Conservation (phyloP, 2,113 vertebrate species). For the Cardinalis cardinalis region DNA sequence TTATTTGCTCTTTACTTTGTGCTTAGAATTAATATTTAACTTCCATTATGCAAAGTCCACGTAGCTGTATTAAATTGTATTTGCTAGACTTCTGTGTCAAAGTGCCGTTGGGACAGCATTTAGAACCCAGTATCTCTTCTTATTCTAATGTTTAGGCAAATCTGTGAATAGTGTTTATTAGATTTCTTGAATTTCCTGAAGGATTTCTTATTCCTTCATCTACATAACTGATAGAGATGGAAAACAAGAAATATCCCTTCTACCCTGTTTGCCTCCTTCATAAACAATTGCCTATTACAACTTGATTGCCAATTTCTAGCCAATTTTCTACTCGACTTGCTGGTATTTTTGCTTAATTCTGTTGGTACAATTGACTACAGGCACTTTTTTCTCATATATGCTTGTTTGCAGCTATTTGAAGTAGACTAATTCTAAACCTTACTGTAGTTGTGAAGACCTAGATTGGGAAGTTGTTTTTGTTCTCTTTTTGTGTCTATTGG, state of each 20-base stretch:
- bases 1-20: slow-evolving; percentile 40
- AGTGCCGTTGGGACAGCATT: background rate
- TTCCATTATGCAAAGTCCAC: slow-evolving; percentile 16
- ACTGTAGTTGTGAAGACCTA: background rate
- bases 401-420: background rate
- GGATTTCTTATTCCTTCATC: background rate
- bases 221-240: slow-evolving; percentile 11
- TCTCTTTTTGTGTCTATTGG: background rate
- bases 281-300: slow-evolving; percentile 1
- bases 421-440: background rate
- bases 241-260: background rate
- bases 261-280: background rate
- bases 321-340: slow-evolving; percentile 18
- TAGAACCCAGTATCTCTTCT: background rate
- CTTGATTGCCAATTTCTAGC: slow-evolving; percentile 36
- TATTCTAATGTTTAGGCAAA: background rate
- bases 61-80: slow-evolving; percentile 13
- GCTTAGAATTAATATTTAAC: slow-evolving; percentile 59
- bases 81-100: background rate
- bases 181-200: background rate
- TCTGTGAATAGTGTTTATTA: background rate
- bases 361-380: background rate
- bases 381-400: background rate
- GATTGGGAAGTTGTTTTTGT: background rate
- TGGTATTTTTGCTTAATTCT: slow-evolving; percentile 17